phyloP scores from a whole-genome alignment of 2,113 vertebrate species.

The Gymnorhina tibicen region DNA sequence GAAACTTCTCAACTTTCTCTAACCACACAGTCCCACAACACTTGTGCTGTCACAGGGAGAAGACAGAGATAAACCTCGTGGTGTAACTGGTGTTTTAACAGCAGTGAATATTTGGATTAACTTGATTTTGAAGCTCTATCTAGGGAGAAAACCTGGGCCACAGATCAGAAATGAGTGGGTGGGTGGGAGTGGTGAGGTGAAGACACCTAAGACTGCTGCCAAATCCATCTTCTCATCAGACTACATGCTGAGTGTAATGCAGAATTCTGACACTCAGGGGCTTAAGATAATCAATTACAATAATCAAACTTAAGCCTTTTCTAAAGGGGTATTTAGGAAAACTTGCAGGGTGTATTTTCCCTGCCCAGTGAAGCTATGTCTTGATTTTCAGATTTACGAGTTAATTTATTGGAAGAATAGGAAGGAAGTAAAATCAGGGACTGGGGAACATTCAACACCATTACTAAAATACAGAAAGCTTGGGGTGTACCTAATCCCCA shows the following conservation, averaged over 20 bases:
- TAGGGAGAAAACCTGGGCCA: neutral
- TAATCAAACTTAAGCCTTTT: conserved; percentile 28
- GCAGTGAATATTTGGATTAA: neutral
- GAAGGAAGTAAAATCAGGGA: neutral
- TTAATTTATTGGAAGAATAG: conserved; percentile 27
- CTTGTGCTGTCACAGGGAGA: neutral
- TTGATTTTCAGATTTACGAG: conserved; percentile 38
- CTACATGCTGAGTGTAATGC: neutral
- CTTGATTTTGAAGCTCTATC: neutral
- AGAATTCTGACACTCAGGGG: neutral
- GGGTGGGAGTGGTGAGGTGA: neutral
- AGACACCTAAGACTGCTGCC: neutral
- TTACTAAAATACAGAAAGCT: conserved; percentile 17
- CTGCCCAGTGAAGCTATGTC: neutral
- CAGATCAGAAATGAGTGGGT: neutral
- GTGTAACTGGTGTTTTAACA: neutral
- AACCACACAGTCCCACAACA: neutral
- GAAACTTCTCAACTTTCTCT: neutral
- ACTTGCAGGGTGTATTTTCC: conserved; percentile 34
- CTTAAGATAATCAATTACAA: conserved; percentile 43
- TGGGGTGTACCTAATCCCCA: conserved; percentile 33
- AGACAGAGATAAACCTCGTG: neutral
- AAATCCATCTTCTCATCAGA: conserved; percentile 2
- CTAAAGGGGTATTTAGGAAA: conserved; percentile 34
- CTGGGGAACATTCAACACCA: neutral